Base-by-base conservation (phyloP, 2,797 vertebrate genomes). In the Clamator glandarius region DNA sequence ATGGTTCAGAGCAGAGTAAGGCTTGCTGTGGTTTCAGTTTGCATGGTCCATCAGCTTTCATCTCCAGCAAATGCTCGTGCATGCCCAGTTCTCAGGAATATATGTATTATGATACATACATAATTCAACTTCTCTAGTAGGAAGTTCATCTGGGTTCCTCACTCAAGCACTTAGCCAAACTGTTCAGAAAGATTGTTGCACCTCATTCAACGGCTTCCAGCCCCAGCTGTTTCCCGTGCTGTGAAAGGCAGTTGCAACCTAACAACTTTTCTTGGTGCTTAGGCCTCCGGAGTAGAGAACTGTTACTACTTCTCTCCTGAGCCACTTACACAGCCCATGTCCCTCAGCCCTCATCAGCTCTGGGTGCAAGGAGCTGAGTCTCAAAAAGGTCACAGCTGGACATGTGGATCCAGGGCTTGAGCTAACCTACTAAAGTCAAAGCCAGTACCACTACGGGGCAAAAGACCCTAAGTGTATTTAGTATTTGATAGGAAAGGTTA, bases 191-290 rank as follows among this genome's bases (percentile, higher is more conserved):
- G 36, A 33, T 58, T 73, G 81, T 39, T 87, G 36, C 35, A 41
- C 61, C 78, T 83, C 85, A 70, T 51, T 63, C 61, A 78, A n/a
- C 16, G 2, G 76, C 64, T 72, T 39, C 50, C 69, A 59, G 15
- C 17, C 68, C 87, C 95, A 85, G 80, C 81, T 92, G 81, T 51
- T 87, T 50, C 78, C 54, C 75, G 54, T 3, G 28, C 67, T 12
- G 48, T 69, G 74, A 39, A 35, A 13, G 2, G 25, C 6, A 0
- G 31, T 3, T 69, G 50, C 77, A 82, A 52, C 44, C 73, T 25
- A n/a, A 72, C 75, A 54, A 6, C 26, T 29, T 62, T 50, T 46
- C 62, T 50, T 18, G 5, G 4, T 31, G 20, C 59, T 84, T 74
- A 26, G 13, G 12, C 63, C 41, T 66, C 51, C 67, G 12, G 24